Conservation (phyloP, 2,888 invertebrate species). For the Odontothrips loti region DNA sequence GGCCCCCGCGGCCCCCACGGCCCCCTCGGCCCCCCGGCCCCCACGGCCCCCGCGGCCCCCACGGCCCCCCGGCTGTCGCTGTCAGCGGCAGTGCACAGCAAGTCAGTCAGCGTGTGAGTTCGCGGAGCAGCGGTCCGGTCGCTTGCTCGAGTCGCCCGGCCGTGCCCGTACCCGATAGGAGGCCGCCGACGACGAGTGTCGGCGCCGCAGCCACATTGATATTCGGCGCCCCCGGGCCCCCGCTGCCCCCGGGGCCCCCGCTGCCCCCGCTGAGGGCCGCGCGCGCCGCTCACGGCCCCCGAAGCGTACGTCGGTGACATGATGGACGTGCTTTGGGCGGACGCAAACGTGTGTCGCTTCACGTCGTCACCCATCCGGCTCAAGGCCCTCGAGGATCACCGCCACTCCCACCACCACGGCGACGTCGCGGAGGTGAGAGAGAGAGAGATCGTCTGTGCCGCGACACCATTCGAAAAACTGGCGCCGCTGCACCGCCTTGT, state of each 20-base stretch:
- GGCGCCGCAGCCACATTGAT: too few relatives aligned
- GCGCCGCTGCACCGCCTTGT: background rate
- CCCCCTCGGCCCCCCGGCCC: background rate
- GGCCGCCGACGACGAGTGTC: too few relatives aligned
- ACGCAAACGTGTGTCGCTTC: background rate
- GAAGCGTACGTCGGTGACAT: background rate
- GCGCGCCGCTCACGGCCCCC: background rate
- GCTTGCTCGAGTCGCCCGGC: too few relatives aligned
- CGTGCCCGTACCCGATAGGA: too few relatives aligned
- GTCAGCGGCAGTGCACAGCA: background rate
- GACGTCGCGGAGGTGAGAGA: background rate
- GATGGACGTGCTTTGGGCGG: background rate
- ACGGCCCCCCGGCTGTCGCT: background rate
- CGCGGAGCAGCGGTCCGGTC: background rate
- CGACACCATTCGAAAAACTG: too few relatives aligned
- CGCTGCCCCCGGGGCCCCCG: too few relatives aligned
- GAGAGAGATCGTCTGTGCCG: background rate
- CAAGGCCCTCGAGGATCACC: background rate
- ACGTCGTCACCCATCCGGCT: background rate
- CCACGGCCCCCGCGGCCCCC: background rate
- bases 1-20: background rate
- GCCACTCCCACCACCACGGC: background rate
- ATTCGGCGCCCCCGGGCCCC: too few relatives aligned
- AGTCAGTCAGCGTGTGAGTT: background rate
- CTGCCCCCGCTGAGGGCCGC: too few relatives aligned